A percentile compares a stretch with the other conserved stretches of the same genome.
phyloP scores from a whole-genome alignment of 2,888 invertebrate species.

The Brenthis ino region DNA sequence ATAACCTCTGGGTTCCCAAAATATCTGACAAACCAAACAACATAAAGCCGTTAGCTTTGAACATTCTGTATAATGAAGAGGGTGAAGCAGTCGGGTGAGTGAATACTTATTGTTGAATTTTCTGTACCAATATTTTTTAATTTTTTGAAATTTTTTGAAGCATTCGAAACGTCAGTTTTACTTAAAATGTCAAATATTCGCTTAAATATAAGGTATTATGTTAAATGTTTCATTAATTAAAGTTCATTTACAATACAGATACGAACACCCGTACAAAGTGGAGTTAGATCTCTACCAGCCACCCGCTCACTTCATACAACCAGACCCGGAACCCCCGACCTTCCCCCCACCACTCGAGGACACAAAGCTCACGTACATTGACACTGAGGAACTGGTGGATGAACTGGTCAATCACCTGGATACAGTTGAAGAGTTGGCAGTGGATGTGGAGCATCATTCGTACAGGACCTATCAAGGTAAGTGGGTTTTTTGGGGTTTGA shows the following conservation, averaged over 20 bases:
- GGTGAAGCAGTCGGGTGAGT: slow-evolving; percentile 83
- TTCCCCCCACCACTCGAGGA: slow-evolving; percentile 76
- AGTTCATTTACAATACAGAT: slow-evolving; percentile 71
- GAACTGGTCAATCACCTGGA: slow-evolving; percentile 85
- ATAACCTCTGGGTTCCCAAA: slow-evolving; percentile 90
- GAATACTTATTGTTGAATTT: background rate
- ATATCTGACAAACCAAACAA: slow-evolving; percentile 94
- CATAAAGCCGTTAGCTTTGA: slow-evolving; percentile 89
- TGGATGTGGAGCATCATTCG: slow-evolving; percentile 97
- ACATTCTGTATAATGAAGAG: slow-evolving; percentile 85
- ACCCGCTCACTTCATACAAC: slow-evolving; percentile 74
- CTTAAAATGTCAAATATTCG: too few species aligned
- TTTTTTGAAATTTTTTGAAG: too few species aligned
- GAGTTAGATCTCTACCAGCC: slow-evolving; percentile 90
- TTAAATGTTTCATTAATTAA: background rate
- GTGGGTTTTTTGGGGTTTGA: background rate
- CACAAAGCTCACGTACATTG: slow-evolving; percentile 87
- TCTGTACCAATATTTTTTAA: too few species aligned
- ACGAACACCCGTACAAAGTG: slow-evolving; percentile 93
- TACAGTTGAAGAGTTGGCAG: slow-evolving; percentile 88
- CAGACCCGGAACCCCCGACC: slow-evolving; percentile 60
- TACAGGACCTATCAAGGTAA: slow-evolving; percentile 94
- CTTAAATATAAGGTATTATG: too few species aligned
- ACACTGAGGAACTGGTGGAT: slow-evolving; percentile 84
- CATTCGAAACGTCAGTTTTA: too few species aligned